phyloP scores from a whole-genome alignment of 2,797 vertebrate species.

The Rhabdomys pumilio region DNA sequence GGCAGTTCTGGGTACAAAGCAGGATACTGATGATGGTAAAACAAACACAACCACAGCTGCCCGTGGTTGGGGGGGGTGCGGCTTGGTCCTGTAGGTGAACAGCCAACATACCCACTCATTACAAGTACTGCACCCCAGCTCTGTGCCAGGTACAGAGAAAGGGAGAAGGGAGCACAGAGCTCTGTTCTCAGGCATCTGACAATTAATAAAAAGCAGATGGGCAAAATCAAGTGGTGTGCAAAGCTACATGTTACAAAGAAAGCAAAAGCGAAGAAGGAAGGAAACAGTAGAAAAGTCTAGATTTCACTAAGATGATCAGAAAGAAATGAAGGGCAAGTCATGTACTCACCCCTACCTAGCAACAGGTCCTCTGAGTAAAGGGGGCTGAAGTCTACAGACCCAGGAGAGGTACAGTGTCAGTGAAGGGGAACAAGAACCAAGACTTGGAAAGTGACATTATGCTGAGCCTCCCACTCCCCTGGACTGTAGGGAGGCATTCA shows the following conservation, averaged over 20 bases:
- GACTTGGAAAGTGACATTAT: not conserved
- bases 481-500: not conserved
- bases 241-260: not conserved
- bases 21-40: not conserved
- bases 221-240: not conserved
- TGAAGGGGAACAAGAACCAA: rapidly evolving
- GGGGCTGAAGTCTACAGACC: not conserved
- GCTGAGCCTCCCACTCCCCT: not conserved
- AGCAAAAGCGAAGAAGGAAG: not conserved
- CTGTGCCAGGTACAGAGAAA: not conserved
- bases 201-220: not conserved
- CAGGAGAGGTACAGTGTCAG: not conserved
- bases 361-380: not conserved
- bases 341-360: rapidly evolving
- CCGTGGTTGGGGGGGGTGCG: too few species aligned
- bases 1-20: not conserved
- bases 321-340: not conserved
- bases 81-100: not conserved
- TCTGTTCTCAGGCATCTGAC: not conserved
- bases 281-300: not conserved
- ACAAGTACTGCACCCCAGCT: not conserved
- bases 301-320: not conserved
- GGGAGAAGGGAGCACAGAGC: not conserved
- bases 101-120: too few species aligned
- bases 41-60: not conserved